Evolutionary conservation across 2,888 invertebrate genomes (phyloP).

Genomic region (Scaptomyza flava): DNA sequence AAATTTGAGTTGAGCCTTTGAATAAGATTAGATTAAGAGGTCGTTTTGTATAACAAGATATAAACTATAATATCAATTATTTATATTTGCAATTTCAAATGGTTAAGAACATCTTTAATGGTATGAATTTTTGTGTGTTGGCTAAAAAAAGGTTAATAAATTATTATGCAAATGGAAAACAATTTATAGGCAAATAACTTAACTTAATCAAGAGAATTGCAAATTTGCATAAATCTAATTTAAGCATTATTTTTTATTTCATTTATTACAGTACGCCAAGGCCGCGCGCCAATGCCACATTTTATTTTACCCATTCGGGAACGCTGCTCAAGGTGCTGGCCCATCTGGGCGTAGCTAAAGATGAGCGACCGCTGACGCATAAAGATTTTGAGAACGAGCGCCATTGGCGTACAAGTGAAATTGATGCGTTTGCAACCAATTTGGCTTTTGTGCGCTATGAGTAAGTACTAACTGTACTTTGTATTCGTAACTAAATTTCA

Average conservation of each 20-base stretch:
- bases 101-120: no score
- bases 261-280: constrained; percentile 56
- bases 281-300: constrained; percentile 84
- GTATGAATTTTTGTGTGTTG: no score
- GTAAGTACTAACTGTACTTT: constrained; percentile 85
- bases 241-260: not conserved
- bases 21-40: no score
- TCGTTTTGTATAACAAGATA: no score
- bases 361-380: constrained; percentile 87
- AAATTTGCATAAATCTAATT: no score
- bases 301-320: constrained; percentile 93
- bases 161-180: no score
- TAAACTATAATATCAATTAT: no score
- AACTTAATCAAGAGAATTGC: no score
- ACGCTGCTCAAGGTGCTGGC: constrained; percentile 91
- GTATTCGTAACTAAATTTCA: not conserved
- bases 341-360: constrained; percentile 90
- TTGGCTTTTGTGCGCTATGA: constrained; percentile 90
- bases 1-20: no score
- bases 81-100: no score
- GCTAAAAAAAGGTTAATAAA: no score
- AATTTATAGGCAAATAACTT: no score
- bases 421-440: constrained; percentile 92
- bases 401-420: constrained; percentile 87
- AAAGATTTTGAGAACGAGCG: constrained; percentile 85